Evolutionary conservation across 2,888 invertebrate genomes (phyloP).

Genomic region (Alviniconcha strummeri): DNA sequence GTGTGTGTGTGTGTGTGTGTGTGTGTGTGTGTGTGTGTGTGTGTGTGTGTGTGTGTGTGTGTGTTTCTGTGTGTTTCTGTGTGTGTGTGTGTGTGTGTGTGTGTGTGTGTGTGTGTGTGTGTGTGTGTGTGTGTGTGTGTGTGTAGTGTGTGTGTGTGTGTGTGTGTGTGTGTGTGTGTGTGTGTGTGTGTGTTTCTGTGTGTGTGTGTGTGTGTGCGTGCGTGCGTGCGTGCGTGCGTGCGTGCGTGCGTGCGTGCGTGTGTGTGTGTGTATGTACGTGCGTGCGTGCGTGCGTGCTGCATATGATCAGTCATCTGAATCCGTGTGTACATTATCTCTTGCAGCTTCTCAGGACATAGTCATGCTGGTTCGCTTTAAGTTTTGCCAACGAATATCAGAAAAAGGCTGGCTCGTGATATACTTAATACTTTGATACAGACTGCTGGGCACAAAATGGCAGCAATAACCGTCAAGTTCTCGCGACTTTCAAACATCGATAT

Average conservation of each 20-base stretch:
- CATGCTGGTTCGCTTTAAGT: no score
- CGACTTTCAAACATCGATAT: no score
- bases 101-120: background rate
- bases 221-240: background rate
- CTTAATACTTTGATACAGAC: no score
- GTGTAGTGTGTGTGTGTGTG: no score
- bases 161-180: background rate
- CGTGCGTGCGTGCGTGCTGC: conserved; percentile 4
- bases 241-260: background rate
- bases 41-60: background rate
- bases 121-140: background rate
- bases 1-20: background rate
- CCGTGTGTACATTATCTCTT: background rate
- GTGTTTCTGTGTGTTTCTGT: background rate
- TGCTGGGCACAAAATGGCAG: no score
- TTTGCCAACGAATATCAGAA: background rate
- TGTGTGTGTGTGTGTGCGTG: no score
- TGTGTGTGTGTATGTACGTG: conserved; percentile 6
- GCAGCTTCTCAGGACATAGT: no score
- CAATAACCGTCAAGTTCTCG: no score
- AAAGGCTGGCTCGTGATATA: background rate
- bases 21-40: background rate
- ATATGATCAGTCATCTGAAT: background rate
- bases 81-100: background rate
- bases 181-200: background rate